Evolutionary conservation across 2,113 vertebrate species (phyloP).

Genomic region (Passer domesticus): DNA sequence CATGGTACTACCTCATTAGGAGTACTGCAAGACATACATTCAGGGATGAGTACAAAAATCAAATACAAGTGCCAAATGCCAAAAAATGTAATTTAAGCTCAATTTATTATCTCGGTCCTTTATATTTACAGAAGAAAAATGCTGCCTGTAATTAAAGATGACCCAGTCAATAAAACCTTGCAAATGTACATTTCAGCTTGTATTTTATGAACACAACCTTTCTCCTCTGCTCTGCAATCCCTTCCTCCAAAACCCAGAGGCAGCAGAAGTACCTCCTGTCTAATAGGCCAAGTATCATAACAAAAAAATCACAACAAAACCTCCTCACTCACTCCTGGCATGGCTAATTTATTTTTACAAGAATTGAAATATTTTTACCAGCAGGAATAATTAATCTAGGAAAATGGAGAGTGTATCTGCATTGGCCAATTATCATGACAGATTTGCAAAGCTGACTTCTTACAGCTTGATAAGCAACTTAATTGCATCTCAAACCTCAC

Average conservation of each 20-base stretch:
- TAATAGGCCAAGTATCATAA: background rate
- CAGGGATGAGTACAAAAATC: background rate
- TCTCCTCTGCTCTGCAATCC: background rate
- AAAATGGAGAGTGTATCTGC: background rate
- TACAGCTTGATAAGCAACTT: constrained; percentile 28
- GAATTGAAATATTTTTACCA: background rate
- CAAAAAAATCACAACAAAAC: background rate
- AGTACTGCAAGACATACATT: background rate
- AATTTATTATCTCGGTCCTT: background rate
- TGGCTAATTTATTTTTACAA: background rate
- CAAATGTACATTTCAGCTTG: background rate
- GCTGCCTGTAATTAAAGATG: background rate
- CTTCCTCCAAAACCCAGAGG: background rate
- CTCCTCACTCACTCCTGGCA: background rate
- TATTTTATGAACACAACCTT: background rate
- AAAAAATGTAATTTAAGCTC: background rate
- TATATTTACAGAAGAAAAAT: background rate
- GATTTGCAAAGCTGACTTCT: background rate
- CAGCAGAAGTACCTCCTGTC: background rate
- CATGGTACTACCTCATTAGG: background rate
- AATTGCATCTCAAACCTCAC: background rate
- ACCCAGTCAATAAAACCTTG: background rate
- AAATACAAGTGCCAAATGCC: background rate
- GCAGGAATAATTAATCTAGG: background rate
- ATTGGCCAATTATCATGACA: constrained; percentile 1